Percentiles rank a stretch among this genome's conserved stretches.
Evolutionary conservation across 1,140 invertebrate species (phyloP).

Genomic region (Tetragonula clypearis): DNA sequence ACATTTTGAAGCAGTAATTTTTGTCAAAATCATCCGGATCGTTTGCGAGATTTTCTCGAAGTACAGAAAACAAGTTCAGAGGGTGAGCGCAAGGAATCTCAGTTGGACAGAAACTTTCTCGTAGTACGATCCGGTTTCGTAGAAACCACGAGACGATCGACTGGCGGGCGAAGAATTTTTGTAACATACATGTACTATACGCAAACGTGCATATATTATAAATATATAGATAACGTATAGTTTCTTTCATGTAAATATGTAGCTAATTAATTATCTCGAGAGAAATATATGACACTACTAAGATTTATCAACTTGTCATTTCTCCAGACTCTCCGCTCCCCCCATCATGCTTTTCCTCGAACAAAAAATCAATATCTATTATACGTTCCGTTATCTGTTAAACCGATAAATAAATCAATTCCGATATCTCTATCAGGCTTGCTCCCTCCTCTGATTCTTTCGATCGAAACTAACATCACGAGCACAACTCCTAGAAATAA

Average conservation of each 20-base stretch:
- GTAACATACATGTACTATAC: constrained; percentile 58
- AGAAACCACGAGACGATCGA: constrained; percentile 19
- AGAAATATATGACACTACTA: constrained; percentile 69
- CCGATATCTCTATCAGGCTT: not conserved
- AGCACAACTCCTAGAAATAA: not conserved
- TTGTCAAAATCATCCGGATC: not conserved
- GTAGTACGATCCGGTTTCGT: constrained; percentile 10
- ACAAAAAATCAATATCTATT: too few relatives aligned
- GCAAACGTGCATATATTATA: constrained; percentile 26
- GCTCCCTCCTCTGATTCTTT: not conserved
- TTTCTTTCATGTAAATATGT: constrained; percentile 75
- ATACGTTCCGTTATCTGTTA: too few relatives aligned
- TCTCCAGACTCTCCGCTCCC: too few relatives aligned
- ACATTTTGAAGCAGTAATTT: not conserved
- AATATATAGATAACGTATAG: constrained; percentile 47
- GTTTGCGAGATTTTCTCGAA: not conserved
- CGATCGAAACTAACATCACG: not conserved
- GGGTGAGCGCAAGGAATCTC: not conserved
- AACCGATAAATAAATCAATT: not conserved
- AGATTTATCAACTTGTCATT: constrained; percentile 11
- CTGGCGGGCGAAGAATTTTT: constrained; percentile 55
- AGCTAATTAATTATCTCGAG: constrained; percentile 67
- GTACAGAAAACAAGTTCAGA: too few relatives aligned
- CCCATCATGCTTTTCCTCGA: not conserved
- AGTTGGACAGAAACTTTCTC: not conserved